Conservation (phyloP, 2,113 vertebrate genomes). For the Nansenia antarctica region DNA sequence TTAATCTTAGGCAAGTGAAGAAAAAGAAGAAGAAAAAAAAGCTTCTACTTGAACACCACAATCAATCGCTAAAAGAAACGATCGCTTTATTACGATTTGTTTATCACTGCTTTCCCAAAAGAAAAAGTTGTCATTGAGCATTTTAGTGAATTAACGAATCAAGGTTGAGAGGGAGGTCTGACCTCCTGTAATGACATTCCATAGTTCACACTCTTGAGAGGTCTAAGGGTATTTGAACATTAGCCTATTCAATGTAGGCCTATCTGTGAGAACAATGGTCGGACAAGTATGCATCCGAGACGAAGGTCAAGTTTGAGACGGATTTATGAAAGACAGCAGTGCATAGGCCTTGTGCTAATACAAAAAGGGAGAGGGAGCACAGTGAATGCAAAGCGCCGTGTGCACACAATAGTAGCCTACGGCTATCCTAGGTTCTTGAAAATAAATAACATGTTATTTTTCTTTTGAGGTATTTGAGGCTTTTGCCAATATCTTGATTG, state of each 20-base stretch:
- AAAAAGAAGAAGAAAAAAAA: constrained; percentile 73
- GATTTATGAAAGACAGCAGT: neutral
- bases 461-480: neutral
- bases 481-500: too few relatives aligned
- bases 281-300: too few relatives aligned
- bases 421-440: too few relatives aligned
- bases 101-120: neutral
- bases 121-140: neutral
- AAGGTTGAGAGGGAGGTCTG: neutral
- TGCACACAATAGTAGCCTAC: too few relatives aligned
- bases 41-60: constrained; percentile 24
- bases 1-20: constrained; percentile 79
- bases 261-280: too few relatives aligned
- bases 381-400: too few relatives aligned
- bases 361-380: too few relatives aligned
- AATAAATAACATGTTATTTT: neutral
- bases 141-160: neutral
- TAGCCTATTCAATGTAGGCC: too few relatives aligned
- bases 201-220: too few relatives aligned
- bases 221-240: too few relatives aligned
- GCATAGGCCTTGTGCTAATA: too few relatives aligned
- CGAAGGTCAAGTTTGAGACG: neutral
- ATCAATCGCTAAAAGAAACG: neutral
- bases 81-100: neutral
- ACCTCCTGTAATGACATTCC: neutral